Conservation (phyloP, 2,113 vertebrate genomes). For the Oryzias woworae region DNA sequence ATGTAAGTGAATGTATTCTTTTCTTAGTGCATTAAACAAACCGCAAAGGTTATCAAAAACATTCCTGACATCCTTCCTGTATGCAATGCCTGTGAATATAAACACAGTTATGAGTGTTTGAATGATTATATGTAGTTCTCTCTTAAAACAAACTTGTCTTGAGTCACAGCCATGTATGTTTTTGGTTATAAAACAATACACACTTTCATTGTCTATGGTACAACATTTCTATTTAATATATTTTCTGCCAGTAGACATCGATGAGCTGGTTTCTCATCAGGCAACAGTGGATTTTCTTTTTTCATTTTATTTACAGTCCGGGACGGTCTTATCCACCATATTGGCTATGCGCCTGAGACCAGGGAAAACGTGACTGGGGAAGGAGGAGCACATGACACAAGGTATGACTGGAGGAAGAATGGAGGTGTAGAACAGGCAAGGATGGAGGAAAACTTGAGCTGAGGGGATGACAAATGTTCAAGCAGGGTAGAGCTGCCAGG, state of each 20-base stretch:
- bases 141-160: constrained; percentile 78
- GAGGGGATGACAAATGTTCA: constrained; percentile 25
- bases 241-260: constrained; percentile 70
- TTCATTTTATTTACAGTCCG: constrained; percentile 78
- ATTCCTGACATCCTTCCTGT: constrained; percentile 70
- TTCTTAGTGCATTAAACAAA: constrained; percentile 76
- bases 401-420: constrained; percentile 33
- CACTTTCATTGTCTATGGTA: constrained; percentile 75
- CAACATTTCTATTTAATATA: constrained; percentile 76
- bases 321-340: constrained; percentile 71
- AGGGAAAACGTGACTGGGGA: constrained; percentile 52
- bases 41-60: constrained; percentile 65
- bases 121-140: constrained; percentile 68
- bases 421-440: constrained; percentile 45
- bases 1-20: constrained; percentile 64
- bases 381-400: constrained; percentile 37
- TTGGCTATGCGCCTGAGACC: constrained; percentile 71
- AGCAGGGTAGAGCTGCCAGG: constrained; percentile 47
- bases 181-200: constrained; percentile 82
- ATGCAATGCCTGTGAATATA: constrained; percentile 66
- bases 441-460: constrained; percentile 33
- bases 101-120: constrained; percentile 63
- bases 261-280: constrained; percentile 75
- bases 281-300: constrained; percentile 72
- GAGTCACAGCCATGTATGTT: constrained; percentile 77